Evolutionary conservation across 1,140 invertebrate species (phyloP), one percentile per base, ranked within the genome.

Genomic region (Brachionus angularis): DNA sequence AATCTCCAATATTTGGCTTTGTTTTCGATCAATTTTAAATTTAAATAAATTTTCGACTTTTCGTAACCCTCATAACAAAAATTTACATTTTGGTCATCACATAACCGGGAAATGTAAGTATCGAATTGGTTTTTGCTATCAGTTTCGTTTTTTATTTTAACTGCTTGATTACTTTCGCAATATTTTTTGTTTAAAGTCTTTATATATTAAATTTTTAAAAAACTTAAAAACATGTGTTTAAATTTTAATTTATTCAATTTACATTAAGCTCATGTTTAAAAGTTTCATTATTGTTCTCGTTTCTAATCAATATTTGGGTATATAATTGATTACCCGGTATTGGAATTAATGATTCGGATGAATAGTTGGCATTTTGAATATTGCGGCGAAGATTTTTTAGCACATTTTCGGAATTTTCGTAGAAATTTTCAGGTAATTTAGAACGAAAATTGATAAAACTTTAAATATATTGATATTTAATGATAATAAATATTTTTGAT

Each of bases 11-110:
- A 67, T 7, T 29, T 18, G 14, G 31, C 62, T 29, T 33, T 18
- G 44, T 67, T 27, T 12, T 27, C 33, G 14, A 25, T 23, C 5
- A 50, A 25, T 33, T 47, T 50, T 18, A 67, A 46, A 21, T 46
- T 46, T 0, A 47, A 47, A 25, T 67, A 67, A 34, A 16, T 10
- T 23, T 67, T 67, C 21, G 21, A 33, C 27, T 67, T 50, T 67
- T 67, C 42, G 29, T 67, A 67, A 1, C 62, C 62, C 62, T 58
- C 53, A 42, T 58, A 58, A 1, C 36, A 58, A 42, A 58, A 58
- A 39, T 58, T 58, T 12, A 58, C 53, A 39, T 58, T 36, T 14
- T 16, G 33, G n/a, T 58, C 53, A 8, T 33, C 23, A 5, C 36
- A 12, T 14, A 58, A 39, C 5, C 5, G 36, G 25, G n/a, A 12